phyloP scores from a whole-genome alignment of 2,113 vertebrate species.

The Nyctibius bracteatus region DNA sequence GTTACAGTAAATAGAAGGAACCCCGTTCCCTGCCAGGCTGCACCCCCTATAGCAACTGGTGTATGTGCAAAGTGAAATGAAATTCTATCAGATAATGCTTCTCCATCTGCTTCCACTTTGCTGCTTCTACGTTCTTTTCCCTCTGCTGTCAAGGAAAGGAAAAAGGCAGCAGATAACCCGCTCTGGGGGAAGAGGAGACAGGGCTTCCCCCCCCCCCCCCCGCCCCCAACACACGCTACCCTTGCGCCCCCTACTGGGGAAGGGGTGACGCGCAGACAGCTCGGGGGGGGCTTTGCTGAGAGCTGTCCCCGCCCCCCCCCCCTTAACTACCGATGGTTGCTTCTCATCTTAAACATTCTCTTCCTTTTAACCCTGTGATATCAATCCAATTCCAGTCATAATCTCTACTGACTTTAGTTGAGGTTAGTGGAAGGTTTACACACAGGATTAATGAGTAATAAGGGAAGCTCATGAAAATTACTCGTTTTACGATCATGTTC shows the following conservation, averaged over 20 bases:
- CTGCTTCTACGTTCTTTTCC: background rate
- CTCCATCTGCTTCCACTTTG: background rate
- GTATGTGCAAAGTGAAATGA: background rate
- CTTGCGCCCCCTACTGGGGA: conserved; percentile 37
- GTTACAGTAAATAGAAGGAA: background rate
- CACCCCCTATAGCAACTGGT: background rate
- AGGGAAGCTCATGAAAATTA: background rate
- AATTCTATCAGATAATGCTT: background rate
- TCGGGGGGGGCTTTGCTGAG: fast-evolving
- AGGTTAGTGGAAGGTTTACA: background rate
- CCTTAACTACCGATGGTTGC: fast-evolving
- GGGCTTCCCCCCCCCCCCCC: fast-evolving
- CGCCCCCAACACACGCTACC: background rate
- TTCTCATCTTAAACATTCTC: background rate
- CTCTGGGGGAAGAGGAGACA: too few relatives aligned
- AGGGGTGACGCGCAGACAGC: background rate
- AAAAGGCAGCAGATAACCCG: background rate
- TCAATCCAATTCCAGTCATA: background rate
- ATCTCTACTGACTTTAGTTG: background rate
- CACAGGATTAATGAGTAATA: background rate
- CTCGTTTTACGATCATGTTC: background rate
- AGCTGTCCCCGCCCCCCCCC: too few relatives aligned
- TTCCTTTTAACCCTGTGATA: background rate
- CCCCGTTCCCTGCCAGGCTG: background rate
- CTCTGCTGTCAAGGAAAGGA: background rate